These are phyloP conservation scores for Rhadina sibilatrix DNA, from an alignment of 2,113 vertebrate genomes.

Conservation along the genomic window DNA sequence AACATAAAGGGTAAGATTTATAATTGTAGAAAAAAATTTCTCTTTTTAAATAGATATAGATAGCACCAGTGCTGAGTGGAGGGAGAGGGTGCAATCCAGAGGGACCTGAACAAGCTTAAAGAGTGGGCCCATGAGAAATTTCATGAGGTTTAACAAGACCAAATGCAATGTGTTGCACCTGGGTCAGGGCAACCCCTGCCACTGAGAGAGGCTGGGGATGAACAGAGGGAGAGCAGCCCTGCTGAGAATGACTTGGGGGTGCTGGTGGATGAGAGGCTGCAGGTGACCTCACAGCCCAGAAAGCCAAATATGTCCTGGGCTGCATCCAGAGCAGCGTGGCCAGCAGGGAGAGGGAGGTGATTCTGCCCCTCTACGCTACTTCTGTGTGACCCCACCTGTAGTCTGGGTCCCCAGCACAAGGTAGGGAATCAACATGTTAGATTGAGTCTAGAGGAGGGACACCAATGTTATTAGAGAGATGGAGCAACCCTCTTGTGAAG, in stretches of 20 bases:
- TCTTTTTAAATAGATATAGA: background rate
- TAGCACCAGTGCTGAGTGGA: fast-evolving
- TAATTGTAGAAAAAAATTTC: background rate
- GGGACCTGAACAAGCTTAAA: too few species aligned
- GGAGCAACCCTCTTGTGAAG: background rate
- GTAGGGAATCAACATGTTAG: background rate
- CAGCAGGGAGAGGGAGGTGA: fast-evolving
- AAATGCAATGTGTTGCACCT: fast-evolving
- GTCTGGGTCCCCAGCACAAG: background rate
- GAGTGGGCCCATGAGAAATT: too few species aligned
- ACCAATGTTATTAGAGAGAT: background rate
- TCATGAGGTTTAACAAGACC: background rate
- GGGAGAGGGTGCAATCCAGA: background rate
- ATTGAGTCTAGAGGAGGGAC: background rate
- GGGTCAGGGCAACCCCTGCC: background rate
- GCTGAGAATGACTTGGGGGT: fast-evolving
- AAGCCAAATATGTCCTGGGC: fast-evolving
- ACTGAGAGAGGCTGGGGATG: background rate
- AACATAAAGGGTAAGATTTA: background rate
- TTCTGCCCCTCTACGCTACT: too few species aligned
- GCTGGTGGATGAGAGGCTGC: background rate
- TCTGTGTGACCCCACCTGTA: background rate
- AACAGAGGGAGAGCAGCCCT: fast-evolving
- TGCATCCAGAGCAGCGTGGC: fast-evolving
- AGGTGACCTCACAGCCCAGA: background rate